A percentile compares a stretch with the other conserved stretches of the same genome.
These are phyloP conservation scores for Galeopterus variegatus DNA, from an alignment of 2,113 vertebrate species.

Conservation along the genomic window DNA sequence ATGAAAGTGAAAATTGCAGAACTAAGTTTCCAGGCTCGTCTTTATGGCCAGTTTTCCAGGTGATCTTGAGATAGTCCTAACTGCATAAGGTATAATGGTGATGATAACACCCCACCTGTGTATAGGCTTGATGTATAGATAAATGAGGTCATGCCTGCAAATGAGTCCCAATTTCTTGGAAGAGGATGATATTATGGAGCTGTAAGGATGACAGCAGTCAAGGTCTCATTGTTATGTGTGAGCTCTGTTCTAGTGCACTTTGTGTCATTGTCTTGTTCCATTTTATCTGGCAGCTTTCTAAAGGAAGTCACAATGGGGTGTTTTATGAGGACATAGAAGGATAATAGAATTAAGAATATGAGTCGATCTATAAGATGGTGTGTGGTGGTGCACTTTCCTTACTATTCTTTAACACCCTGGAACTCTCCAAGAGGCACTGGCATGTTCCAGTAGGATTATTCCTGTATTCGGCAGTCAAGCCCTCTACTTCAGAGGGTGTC, in stretches of 20 bases:
- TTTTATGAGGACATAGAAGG: not conserved
- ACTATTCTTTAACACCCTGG: not conserved
- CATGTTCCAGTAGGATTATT: not conserved
- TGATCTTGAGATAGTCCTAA: slow-evolving; percentile 47
- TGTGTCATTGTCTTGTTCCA: not conserved
- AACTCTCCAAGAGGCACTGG: not conserved
- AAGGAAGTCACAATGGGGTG: not conserved
- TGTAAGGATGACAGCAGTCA: not conserved
- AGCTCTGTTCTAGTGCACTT: not conserved
- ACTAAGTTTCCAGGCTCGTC: not conserved
- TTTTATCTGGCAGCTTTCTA: not conserved
- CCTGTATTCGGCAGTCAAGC: not conserved
- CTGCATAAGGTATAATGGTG: not conserved
- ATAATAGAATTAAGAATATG: slow-evolving; percentile 19
- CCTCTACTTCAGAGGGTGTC: not conserved
- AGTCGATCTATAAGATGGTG: not conserved
- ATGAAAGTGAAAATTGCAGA: not conserved
- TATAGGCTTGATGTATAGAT: not conserved
- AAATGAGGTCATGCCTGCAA: slow-evolving; percentile 44
- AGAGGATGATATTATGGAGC: not conserved
- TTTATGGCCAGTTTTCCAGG: not conserved
- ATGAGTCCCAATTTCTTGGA: not conserved
- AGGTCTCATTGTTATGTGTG: not conserved
- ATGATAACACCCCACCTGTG: not conserved
- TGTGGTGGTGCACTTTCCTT: not conserved